phyloP scores from a whole-genome alignment of 1,140 invertebrate species.

The Heliconius himera region DNA sequence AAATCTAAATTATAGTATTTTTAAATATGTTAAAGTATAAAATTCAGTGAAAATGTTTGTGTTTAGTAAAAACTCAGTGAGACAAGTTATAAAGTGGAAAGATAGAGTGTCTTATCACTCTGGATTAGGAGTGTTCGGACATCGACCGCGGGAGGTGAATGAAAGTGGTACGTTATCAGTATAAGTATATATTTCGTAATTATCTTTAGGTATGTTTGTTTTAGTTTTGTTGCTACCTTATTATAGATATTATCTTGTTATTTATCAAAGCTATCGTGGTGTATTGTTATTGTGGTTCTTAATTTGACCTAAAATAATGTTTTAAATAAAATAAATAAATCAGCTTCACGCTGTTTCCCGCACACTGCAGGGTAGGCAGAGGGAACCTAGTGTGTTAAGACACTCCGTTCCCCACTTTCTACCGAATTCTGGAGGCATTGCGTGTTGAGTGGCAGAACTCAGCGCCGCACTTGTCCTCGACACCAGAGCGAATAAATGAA shows the following conservation, averaged over 20 bases:
- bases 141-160: constrained; percentile 64
- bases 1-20: constrained; percentile 7
- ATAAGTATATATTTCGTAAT: constrained; percentile 6
- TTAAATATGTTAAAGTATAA: constrained; percentile 13
- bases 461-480: no score
- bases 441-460: no score
- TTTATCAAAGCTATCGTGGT: background rate
- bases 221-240: background rate
- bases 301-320: no score
- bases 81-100: constrained; percentile 57
- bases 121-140: constrained; percentile 71
- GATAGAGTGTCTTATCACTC: constrained; percentile 63
- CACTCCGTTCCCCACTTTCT: no score
- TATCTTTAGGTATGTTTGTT: background rate
- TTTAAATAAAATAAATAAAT: no score
- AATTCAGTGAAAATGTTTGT: constrained; percentile 51
- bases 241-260: background rate
- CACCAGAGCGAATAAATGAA: no score
- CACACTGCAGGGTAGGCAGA: no score
- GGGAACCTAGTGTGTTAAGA: no score
- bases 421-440: no score
- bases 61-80: constrained; percentile 59
- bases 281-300: background rate
- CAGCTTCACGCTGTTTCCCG: no score
- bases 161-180: constrained; percentile 58